These are phyloP conservation scores for Druon quercuslanigerum DNA, from an alignment of 1,140 invertebrate genomes.

Conservation along the genomic window DNA sequence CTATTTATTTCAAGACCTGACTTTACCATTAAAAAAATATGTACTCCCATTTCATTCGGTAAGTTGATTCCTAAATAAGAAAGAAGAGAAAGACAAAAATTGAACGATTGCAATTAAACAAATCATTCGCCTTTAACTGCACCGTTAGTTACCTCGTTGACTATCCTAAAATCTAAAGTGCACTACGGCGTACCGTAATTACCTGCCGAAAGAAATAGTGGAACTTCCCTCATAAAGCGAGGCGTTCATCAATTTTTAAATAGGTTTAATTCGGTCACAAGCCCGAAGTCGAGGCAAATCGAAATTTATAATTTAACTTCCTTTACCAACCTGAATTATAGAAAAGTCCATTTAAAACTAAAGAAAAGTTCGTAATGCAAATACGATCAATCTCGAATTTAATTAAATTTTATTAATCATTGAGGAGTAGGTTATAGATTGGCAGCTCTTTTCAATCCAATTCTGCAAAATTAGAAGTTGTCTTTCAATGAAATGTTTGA, in stretches of 20 bases:
- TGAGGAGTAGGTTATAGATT: no score
- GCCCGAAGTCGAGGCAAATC: neutral
- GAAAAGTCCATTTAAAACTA: neutral
- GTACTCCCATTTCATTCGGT: neutral
- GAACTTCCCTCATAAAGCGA: constrained; percentile 17
- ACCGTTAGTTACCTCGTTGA: neutral
- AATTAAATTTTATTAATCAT: no score
- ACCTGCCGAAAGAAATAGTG: neutral
- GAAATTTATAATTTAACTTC: constrained; percentile 8
- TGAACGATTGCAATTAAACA: no score
- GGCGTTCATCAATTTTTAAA: constrained; percentile 19
- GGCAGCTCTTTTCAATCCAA: no score
- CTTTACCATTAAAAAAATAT: neutral
- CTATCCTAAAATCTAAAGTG: neutral
- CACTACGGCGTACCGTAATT: neutral
- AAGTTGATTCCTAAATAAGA: neutral
- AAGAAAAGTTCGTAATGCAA: neutral
- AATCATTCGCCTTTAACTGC: neutral
- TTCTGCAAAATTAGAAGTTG: no score
- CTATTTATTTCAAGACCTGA: neutral
- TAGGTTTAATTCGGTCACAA: constrained; percentile 13
- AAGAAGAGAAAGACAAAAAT: neutral
- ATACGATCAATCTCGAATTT: no score
- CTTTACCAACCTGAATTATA: neutral
- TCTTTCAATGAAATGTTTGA: no score